phyloP scores from a whole-genome alignment of 1,140 invertebrate genomes.

The silkworm (Bombyx mori) region DNA sequence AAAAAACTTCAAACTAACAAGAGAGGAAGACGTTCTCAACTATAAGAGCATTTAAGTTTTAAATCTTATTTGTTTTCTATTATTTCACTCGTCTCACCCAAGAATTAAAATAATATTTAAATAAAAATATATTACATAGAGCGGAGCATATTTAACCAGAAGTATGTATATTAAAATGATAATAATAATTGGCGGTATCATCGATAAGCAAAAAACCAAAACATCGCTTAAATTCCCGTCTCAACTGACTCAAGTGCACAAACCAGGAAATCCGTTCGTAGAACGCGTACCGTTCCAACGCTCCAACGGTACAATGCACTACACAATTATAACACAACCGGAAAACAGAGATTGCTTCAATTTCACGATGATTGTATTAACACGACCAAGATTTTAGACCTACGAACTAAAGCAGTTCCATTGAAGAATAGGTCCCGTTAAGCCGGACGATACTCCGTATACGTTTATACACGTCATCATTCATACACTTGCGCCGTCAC shows the following conservation, averaged over 20 bases:
- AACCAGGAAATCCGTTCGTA: constrained; percentile 50
- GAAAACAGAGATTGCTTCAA: constrained; percentile 56
- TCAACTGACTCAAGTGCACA: constrained; percentile 23
- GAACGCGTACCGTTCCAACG: constrained; percentile 37
- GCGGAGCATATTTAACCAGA: too few species aligned
- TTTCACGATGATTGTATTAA: constrained; percentile 49
- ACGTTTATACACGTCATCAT: constrained; percentile 36
- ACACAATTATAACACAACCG: constrained; percentile 46
- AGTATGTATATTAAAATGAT: too few species aligned
- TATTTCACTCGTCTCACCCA: too few species aligned
- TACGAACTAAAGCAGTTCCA: constrained; percentile 6
- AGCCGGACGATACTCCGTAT: constrained; percentile 9
- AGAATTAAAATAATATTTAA: too few species aligned
- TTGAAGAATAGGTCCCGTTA: constrained; percentile 8
- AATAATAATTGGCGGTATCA: too few species aligned
- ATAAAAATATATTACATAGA: too few species aligned
- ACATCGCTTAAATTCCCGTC: too few species aligned
- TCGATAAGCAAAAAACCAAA: too few species aligned
- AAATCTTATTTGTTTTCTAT: too few species aligned
- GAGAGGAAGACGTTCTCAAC: too few species aligned
- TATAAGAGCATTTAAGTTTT: too few species aligned
- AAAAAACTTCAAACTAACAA: too few species aligned
- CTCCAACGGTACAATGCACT: constrained; percentile 40
- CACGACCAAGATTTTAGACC: constrained; percentile 8
- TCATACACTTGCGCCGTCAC: constrained; percentile 62